Percentiles rank a stretch among this genome's conserved stretches.
These are phyloP conservation scores for Exephanes ischioxanthus DNA, from an alignment of 2,888 invertebrate species.

Conservation along the genomic window DNA sequence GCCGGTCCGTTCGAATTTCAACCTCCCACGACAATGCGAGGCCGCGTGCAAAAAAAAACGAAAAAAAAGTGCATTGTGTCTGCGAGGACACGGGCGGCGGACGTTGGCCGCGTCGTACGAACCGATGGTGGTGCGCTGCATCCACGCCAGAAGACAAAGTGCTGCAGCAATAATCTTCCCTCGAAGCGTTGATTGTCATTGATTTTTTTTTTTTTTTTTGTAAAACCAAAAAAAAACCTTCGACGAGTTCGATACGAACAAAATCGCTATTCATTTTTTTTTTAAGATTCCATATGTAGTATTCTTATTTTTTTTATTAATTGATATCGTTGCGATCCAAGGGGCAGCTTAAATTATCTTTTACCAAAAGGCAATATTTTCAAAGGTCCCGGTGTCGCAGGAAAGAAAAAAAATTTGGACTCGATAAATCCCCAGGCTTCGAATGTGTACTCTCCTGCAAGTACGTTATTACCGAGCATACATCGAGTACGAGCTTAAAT, in stretches of 20 bases:
- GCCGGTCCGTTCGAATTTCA: slow-evolving; percentile 79
- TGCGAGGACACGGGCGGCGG: slow-evolving; percentile 74
- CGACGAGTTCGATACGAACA: background rate
- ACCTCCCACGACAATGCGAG: slow-evolving; percentile 83
- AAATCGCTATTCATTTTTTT: background rate
- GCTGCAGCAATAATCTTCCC: slow-evolving; percentile 38
- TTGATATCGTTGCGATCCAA: too few species aligned
- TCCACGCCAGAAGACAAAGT: slow-evolving; percentile 20
- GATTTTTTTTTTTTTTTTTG: slow-evolving; percentile 4
- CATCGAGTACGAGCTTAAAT: background rate
- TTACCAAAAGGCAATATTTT: too few species aligned
- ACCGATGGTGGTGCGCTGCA: slow-evolving; percentile 16
- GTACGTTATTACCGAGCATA: slow-evolving; percentile 22
- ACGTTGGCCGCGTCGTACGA: slow-evolving; percentile 56
- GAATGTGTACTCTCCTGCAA: slow-evolving; percentile 13
- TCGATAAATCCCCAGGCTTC: slow-evolving; percentile 43
- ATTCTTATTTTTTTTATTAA: too few species aligned
- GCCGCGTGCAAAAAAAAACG: slow-evolving; percentile 65
- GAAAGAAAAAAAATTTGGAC: background rate
- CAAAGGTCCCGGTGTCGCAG: too few species aligned
- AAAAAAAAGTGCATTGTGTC: slow-evolving; percentile 78
- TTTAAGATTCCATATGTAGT: too few species aligned
- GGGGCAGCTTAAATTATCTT: too few species aligned
- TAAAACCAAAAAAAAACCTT: background rate
- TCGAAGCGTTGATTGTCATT: background rate